A percentile compares a stretch with the other conserved stretches of the same genome.
Evolutionary conservation across 1,140 invertebrate genomes (phyloP).

Genomic region (Catajapyx aquilonaris): DNA sequence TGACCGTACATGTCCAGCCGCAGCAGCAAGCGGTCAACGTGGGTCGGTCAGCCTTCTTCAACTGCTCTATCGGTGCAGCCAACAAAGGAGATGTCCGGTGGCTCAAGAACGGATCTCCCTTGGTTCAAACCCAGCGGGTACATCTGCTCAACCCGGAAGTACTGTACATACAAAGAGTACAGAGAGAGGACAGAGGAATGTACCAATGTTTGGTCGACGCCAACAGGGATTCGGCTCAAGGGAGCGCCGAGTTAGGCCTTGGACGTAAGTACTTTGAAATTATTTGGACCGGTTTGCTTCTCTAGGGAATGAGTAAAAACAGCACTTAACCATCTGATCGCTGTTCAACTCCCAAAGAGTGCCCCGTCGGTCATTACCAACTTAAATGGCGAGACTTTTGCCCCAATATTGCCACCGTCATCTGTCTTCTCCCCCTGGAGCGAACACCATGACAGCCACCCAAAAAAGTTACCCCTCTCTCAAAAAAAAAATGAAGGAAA

Average conservation of each 20-base stretch:
- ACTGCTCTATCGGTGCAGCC: conserved; percentile 12
- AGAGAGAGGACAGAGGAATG: conserved; percentile 21
- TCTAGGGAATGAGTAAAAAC: no score
- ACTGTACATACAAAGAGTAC: conserved; percentile 19
- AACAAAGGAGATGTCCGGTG: conserved; percentile 9
- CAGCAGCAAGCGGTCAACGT: conserved; percentile 19
- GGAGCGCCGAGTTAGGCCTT: conserved; percentile 22
- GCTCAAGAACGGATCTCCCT: conserved; percentile 13
- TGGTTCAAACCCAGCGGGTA: conserved; percentile 8
- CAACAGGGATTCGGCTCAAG: conserved; percentile 21
- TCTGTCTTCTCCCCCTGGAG: no score
- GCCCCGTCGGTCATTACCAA: no score
- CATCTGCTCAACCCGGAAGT: not conserved
- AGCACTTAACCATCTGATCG: no score
- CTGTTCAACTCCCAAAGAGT: no score
- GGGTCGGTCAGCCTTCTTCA: conserved; percentile 11
- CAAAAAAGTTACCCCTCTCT: no score
- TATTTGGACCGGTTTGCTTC: no score
- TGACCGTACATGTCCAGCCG: conserved; percentile 32
- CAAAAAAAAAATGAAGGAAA: no score
- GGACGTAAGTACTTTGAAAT: conserved; percentile 23
- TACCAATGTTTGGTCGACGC: conserved; percentile 24
- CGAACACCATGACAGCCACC: no score
- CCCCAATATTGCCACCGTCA: no score
- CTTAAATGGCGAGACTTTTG: no score